phyloP scores from a whole-genome alignment of 1,140 invertebrate species.

The Xylocopa sonorina region DNA sequence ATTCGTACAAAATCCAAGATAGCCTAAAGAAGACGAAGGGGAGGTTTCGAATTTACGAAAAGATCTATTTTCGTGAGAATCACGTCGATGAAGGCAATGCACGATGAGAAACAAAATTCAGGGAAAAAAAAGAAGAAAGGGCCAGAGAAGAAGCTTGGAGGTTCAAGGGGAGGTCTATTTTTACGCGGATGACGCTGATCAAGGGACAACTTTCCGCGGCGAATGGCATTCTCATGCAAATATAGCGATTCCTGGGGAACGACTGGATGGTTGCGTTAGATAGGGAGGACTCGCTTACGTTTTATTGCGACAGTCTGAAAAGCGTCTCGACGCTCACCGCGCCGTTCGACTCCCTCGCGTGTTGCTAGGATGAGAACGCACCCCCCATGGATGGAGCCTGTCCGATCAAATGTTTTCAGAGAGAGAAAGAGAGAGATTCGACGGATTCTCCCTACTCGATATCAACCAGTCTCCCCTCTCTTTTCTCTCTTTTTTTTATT shows the following conservation, averaged over 20 bases:
- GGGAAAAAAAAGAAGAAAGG: too few species aligned
- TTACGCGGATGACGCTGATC: neutral
- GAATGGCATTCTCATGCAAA: slow-evolving; percentile 38
- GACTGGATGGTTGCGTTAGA: slow-evolving; percentile 16
- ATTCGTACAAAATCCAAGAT: too few species aligned
- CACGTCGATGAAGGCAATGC: too few species aligned
- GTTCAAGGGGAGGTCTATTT: slow-evolving; percentile 1
- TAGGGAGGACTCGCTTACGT: slow-evolving; percentile 33
- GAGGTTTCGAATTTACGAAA: too few species aligned
- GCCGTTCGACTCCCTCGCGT: slow-evolving; percentile 15
- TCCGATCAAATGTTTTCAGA: slow-evolving; percentile 18
- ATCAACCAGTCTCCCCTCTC: too few species aligned
- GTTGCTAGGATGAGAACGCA: slow-evolving; percentile 41
- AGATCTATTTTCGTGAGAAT: too few species aligned
- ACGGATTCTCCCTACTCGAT: neutral
- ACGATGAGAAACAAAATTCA: neutral
- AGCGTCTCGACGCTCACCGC: slow-evolving; percentile 42
- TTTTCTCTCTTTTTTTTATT: neutral
- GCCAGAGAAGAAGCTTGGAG: neutral
- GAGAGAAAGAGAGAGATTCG: too few species aligned
- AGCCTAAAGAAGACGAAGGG: too few species aligned
- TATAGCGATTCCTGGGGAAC: slow-evolving; percentile 8
- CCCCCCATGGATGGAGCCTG: neutral
- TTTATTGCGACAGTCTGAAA: slow-evolving; percentile 47
- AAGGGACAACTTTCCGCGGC: neutral